A percentile compares a stretch with the other conserved stretches of the same genome.
Conservation (phyloP, 2,113 vertebrate species). For the Pseudorhombus dupliciocellatus region DNA sequence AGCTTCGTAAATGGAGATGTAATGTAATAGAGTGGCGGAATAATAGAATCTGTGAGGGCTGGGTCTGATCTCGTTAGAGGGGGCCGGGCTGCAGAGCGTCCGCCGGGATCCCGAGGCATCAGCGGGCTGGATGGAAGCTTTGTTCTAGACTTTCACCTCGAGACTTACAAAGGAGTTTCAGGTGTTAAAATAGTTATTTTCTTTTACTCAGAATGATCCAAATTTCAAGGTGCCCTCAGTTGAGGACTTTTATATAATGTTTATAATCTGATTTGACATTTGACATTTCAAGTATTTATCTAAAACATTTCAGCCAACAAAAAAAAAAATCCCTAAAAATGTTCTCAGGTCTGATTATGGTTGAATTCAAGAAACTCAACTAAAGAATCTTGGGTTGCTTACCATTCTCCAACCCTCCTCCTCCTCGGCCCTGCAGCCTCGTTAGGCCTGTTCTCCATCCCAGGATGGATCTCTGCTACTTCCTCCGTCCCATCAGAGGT, state of each 20-base stretch:
- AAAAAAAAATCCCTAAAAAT: conserved; percentile 36
- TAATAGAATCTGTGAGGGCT: conserved; percentile 81
- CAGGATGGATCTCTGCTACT: conserved; percentile 64
- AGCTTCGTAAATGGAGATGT: conserved; percentile 81
- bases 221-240: too few relatives aligned
- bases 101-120: conserved; percentile 48
- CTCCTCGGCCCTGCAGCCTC: conserved; percentile 26
- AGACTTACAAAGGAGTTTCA: conserved; percentile 4
- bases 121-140: conserved; percentile 24
- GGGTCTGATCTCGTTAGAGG: conserved; percentile 79
- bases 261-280: too few relatives aligned
- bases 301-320: conserved; percentile 25
- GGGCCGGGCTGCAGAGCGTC: conserved; percentile 63
- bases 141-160: conserved; percentile 33
- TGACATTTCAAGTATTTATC: too few relatives aligned
- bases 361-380: conserved; percentile 18
- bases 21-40: conserved; percentile 80
- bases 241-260: too few relatives aligned
- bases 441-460: conserved; percentile 43
- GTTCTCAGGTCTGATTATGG: conserved; percentile 42
- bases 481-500: conserved; percentile 59
- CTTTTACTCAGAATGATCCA: neutral
- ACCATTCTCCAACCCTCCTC: conserved; percentile 4
- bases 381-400: conserved; percentile 32
- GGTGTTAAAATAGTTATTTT: neutral